phyloP scores from a whole-genome alignment of 1,140 invertebrate genomes.

The Nomia melanderi region DNA sequence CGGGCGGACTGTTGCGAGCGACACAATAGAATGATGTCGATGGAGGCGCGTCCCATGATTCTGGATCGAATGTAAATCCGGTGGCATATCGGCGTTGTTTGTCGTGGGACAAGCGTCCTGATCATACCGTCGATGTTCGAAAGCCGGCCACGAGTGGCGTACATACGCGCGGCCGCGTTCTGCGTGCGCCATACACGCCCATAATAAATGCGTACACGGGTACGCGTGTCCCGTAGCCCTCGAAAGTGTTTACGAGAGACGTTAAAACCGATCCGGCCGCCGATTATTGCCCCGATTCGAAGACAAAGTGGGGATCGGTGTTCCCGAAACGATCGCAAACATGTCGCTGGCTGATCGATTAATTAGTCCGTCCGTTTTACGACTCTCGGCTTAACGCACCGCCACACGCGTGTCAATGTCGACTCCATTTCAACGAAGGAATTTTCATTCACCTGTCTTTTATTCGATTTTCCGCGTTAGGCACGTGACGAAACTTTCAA shows the following conservation, averaged over 20 bases:
- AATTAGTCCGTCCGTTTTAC: slow-evolving; percentile 3
- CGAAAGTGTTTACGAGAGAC: slow-evolving; percentile 48
- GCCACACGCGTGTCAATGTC: too few relatives aligned
- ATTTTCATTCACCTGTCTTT: neutral
- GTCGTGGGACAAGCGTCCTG: slow-evolving; percentile 13
- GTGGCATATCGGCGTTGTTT: neutral
- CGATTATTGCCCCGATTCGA: slow-evolving; percentile 25
- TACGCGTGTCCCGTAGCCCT: slow-evolving; percentile 33
- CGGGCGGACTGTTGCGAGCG: too few relatives aligned
- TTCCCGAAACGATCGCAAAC: neutral
- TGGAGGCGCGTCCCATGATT: neutral
- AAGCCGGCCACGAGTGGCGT: slow-evolving; percentile 26
- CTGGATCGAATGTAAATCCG: slow-evolving; percentile 7
- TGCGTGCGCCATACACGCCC: slow-evolving; percentile 28
- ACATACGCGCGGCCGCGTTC: neutral
- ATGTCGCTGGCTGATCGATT: neutral
- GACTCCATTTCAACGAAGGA: too few relatives aligned
- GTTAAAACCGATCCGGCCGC: slow-evolving; percentile 12
- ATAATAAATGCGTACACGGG: slow-evolving; percentile 48
- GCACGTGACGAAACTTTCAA: too few relatives aligned
- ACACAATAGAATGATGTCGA: too few relatives aligned
- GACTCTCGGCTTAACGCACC: neutral
- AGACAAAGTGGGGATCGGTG: neutral
- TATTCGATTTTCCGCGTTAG: too few relatives aligned
- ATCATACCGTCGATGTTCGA: slow-evolving; percentile 39